These are phyloP conservation scores for Sycophaga agraensis DNA, from an alignment of 1,140 invertebrate species.

Conservation along the genomic window DNA sequence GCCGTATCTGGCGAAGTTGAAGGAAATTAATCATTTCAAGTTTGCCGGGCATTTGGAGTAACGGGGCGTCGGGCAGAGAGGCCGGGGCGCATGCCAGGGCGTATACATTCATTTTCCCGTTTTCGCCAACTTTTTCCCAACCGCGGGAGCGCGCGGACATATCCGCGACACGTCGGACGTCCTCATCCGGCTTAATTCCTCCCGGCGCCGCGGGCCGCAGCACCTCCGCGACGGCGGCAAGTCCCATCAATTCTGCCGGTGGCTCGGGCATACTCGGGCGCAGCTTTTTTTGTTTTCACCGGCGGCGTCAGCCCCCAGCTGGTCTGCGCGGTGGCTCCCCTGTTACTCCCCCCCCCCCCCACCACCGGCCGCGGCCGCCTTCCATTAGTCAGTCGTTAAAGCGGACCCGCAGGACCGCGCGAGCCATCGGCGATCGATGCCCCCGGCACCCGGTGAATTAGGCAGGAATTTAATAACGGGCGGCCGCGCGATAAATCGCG, in stretches of 20 bases:
- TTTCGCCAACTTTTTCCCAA: not conserved
- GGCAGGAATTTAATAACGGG: conserved; percentile 48
- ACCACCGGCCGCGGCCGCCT: no score
- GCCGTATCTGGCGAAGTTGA: no score
- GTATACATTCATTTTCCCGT: not conserved
- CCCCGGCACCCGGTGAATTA: conserved; percentile 41
- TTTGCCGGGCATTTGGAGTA: no score
- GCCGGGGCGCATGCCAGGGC: not conserved
- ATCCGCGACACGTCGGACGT: not conserved
- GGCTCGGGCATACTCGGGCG: not conserved
- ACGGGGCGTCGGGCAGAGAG: no score
- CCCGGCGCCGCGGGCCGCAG: no score
- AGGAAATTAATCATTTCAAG: no score
- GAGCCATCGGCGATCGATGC: no score
- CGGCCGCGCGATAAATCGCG: no score
- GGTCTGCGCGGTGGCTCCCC: no score
- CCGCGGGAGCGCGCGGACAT: not conserved
- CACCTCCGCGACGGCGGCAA: not conserved
- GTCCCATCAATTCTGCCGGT: conserved; percentile 1
- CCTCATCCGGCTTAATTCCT: conserved; percentile 7
- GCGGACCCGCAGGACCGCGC: not conserved
- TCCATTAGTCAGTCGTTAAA: conserved; percentile 2
- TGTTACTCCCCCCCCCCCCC: not conserved
- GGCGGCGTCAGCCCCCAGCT: conserved; percentile 11
- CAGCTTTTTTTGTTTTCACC: conserved; percentile 21